Conservation (phyloP, 1,140 invertebrate genomes). For the Drosophila obscura region DNA sequence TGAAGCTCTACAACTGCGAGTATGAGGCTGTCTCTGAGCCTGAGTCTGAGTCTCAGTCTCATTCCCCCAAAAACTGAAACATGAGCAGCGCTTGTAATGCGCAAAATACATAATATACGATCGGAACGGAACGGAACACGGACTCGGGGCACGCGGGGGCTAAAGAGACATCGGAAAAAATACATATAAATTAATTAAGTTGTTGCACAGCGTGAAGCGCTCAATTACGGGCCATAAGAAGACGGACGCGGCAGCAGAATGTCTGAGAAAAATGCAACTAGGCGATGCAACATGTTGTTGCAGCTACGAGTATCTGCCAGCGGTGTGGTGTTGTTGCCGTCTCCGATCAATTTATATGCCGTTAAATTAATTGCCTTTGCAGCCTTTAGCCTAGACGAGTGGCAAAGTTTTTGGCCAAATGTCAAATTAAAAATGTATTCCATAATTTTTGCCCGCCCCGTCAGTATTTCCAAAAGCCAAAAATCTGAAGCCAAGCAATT, state of each 20-base stretch:
- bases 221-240: slow-evolving; percentile 58
- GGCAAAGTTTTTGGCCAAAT: slow-evolving; percentile 73
- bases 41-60: slow-evolving; percentile 19
- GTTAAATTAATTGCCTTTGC: slow-evolving; percentile 79
- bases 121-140: slow-evolving; percentile 20
- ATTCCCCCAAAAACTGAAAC: slow-evolving; percentile 56
- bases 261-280: slow-evolving; percentile 81
- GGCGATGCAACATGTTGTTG: slow-evolving; percentile 68
- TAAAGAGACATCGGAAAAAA: slow-evolving; percentile 40
- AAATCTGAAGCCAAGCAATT: slow-evolving; percentile 66
- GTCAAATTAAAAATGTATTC: slow-evolving; percentile 82
- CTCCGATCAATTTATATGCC: slow-evolving; percentile 70
- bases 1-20: background rate
- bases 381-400: slow-evolving; percentile 65
- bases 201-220: slow-evolving; percentile 81
- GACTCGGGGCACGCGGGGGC: slow-evolving; percentile 2
- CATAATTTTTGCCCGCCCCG: slow-evolving; percentile 55
- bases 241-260: slow-evolving; percentile 53
- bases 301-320: slow-evolving; percentile 7
- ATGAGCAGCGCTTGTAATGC: slow-evolving; percentile 62
- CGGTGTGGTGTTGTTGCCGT: slow-evolving; percentile 17
- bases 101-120: slow-evolving; percentile 63
- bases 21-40: slow-evolving; percentile 19
- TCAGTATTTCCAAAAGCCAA: slow-evolving; percentile 17
- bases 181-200: slow-evolving; percentile 79